Evolutionary conservation across 2,113 vertebrate species (phyloP), one percentile per base, ranked within the genome.

Genomic region (Anthoscopus minutus): DNA sequence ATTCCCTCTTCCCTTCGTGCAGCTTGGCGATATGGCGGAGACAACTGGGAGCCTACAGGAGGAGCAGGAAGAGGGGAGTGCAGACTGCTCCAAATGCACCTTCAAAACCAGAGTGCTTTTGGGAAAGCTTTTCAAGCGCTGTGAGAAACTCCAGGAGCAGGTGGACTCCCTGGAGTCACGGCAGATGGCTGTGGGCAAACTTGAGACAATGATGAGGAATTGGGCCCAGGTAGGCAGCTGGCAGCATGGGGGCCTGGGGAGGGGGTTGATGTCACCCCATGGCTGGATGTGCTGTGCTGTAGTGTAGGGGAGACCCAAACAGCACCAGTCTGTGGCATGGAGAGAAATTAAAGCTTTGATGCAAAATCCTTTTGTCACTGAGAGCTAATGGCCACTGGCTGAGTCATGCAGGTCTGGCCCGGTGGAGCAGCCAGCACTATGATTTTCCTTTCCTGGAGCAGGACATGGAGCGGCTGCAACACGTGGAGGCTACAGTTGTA

Each of bases 381-480:
- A 33, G 6, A 40, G 13, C 47, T n/a, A 0, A 0, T 17, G 42
- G 17, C 20, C 42, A 28, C 24, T n/a, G 37, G 11, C 19, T 22
- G 47, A 79, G 31, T 8, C 28, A 42, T 17, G 7, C 0, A 0
- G 11, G 14, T 45, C 11, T 44, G 42, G 28, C 35, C 35, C 21
- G 3, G 2, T 2, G 28, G 33, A 13, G n/a, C 31, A 35, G 24
- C 3, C 24, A 27, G 35, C 31, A 30, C 13, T 4, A 13, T 21
- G 40, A 62, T 16, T 25, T 56, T 51, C 28, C 9, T 33, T 31
- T 18, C 31, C 12, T 6, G 23, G 35, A 79, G 2, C 96, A 98
- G 98, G 97, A 97, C 1, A 65, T 67, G 98, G 98, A 96, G 89
- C 33, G 2, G 21, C 11, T 8, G 15, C 30, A 42, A 14, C 4